Percentiles rank a stretch among this genome's conserved stretches.
phyloP scores from a whole-genome alignment of 2,797 vertebrate species.

The Mastacembelus armatus region DNA sequence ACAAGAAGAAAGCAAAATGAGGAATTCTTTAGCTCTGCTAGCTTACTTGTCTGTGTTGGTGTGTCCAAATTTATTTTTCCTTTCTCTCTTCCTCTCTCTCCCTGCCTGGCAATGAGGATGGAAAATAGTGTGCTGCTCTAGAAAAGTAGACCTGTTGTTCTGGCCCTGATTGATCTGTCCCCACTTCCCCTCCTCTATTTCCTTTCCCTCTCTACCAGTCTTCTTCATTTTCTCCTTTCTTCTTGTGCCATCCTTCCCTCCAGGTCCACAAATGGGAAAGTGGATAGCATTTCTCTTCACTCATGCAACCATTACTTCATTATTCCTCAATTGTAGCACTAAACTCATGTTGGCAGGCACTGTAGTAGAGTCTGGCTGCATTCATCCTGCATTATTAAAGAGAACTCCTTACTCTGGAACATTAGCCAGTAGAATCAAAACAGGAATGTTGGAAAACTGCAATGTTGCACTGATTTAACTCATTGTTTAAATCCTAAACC shows the following conservation, averaged over 20 bases:
- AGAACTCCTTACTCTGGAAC: background rate
- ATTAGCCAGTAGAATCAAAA: slow-evolving; percentile 1
- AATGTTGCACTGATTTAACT: no score
- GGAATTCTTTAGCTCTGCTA: background rate
- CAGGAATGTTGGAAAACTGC: slow-evolving; percentile 19
- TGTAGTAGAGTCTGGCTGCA: background rate
- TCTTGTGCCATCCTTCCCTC: slow-evolving; percentile 21
- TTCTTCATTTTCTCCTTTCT: slow-evolving; percentile 17
- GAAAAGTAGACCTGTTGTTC: slow-evolving; percentile 62
- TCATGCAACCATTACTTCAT: background rate
- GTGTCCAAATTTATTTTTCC: slow-evolving; percentile 23
- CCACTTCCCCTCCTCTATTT: slow-evolving; percentile 37
- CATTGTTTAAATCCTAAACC: background rate
- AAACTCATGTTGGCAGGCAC: background rate
- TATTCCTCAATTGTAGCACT: background rate
- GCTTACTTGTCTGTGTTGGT: slow-evolving; percentile 20
- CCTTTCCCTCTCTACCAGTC: slow-evolving; percentile 2
- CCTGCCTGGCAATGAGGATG: slow-evolving; percentile 61
- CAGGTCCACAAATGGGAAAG: slow-evolving; percentile 4
- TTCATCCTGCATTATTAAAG: slow-evolving; percentile 2
- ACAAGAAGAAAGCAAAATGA: slow-evolving; percentile 1
- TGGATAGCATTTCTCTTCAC: slow-evolving; percentile 14
- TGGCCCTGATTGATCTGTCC: slow-evolving; percentile 65
- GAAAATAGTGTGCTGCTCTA: slow-evolving; percentile 59
- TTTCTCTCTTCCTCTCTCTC: slow-evolving; percentile 3